Conservation (phyloP, 2,113 vertebrate species). For the Oxyruncus cristatus region DNA sequence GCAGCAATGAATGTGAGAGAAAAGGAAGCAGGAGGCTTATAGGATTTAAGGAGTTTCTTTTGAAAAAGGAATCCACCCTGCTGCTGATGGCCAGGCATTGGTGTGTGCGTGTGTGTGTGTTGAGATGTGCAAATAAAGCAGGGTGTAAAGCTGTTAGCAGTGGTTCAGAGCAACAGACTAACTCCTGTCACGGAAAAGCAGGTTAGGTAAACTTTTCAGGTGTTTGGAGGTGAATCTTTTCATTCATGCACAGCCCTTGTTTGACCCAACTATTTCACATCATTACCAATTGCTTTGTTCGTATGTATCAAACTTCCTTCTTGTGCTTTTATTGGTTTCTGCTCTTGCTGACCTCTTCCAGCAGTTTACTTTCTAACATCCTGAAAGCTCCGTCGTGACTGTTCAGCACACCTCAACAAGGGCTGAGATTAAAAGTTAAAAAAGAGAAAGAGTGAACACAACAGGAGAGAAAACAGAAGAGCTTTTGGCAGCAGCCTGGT, state of each 20-base stretch:
- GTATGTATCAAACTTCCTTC: constrained; percentile 50
- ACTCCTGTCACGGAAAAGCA: constrained; percentile 1
- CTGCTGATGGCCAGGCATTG: not conserved
- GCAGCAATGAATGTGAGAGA: constrained; percentile 7
- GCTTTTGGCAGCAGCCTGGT: not conserved
- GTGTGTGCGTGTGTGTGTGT: not conserved
- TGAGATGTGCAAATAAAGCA: constrained; percentile 36
- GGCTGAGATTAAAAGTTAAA: constrained; percentile 65
- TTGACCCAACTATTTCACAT: constrained; percentile 71
- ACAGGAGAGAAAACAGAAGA: constrained; percentile 43
- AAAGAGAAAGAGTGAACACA: not conserved
- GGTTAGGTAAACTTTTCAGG: constrained; percentile 48
- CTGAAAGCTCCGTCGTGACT: constrained; percentile 65
- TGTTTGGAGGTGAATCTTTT: constrained; percentile 65
- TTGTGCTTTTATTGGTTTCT: constrained; percentile 74
- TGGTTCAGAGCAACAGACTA: not conserved
- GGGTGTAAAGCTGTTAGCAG: constrained; percentile 22
- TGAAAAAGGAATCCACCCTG: not conserved
- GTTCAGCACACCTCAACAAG: constrained; percentile 53
- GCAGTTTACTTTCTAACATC: constrained; percentile 63
- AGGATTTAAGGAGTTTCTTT: constrained; percentile 41
- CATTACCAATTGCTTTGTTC: constrained; percentile 66
- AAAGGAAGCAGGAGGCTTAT: constrained; percentile 2
- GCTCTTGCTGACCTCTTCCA: constrained; percentile 70
- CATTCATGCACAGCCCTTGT: constrained; percentile 51